Evolutionary conservation across 2,797 vertebrate species (phyloP), one percentile per base, ranked within the genome.

Genomic region (Salarias fasciatus): DNA sequence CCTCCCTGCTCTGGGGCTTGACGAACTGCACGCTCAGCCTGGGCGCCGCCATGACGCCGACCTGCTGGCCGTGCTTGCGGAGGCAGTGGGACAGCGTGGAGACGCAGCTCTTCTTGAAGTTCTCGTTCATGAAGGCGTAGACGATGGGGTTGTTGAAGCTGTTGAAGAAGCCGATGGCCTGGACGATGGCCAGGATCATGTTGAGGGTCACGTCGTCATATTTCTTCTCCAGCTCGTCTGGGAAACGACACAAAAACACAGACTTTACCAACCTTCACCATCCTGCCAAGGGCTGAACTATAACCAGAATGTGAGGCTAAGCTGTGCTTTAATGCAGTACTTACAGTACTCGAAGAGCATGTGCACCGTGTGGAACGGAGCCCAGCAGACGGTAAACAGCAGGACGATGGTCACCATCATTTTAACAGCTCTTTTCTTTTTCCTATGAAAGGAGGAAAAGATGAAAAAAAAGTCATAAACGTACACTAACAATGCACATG

Each of bases 61-160:
- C 50, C 45, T 58, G 80, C 51, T 72, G 89, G 62, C 54, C 67
- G 0, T 85, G 84, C 24, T 86, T 88, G 0, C 69, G 62, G 40
- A 91, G 57, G 64, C 90, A 92, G 8, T 74, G 58, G 8, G 92
- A 92, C 7, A 95, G 83, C 1, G 93, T 86, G 11, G 93, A 86
- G 54, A 94, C 55, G 43, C 94, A 94, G 77, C 89, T 94, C 83
- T 94, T 94, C 83, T 95, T 94, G 79, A 95, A 95, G 85, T 93
- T 94, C 73, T 94, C 93, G 14, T 94, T 95, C 94, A 94, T 94
- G 84, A 95, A 94, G 24, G 93, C 93, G 6, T 95, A 95, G 24
- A 95, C 91, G 2, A 95, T 91, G 8, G 94, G 93, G 53, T 95
- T 95, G 86, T 94, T 94, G 75, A 95, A 94, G 66, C 94, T 94